Percentiles rank a stretch among this genome's conserved stretches.
Conservation (phyloP, 1,140 invertebrate genomes). For the Cotesia vestalis region DNA sequence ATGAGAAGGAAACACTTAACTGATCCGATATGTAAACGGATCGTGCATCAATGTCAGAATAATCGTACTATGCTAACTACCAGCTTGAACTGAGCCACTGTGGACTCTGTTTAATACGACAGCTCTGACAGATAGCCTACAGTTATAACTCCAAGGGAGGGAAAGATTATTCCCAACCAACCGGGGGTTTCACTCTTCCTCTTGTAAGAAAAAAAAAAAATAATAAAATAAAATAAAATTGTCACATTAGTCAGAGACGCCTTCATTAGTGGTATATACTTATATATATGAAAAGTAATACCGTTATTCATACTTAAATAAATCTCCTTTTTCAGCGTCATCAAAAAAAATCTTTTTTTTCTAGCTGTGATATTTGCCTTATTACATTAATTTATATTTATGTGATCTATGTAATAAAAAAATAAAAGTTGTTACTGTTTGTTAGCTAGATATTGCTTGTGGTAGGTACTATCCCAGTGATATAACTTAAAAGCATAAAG, state of each 20-base stretch:
- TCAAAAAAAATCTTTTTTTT: conserved; percentile 5
- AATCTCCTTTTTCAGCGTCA: conserved; percentile 10
- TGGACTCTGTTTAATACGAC: conserved; percentile 31
- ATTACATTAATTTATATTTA: not conserved
- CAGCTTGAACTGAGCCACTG: conserved; percentile 22
- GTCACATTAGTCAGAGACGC: conserved; percentile 25
- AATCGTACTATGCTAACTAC: conserved; percentile 30
- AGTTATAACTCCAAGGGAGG: not conserved
- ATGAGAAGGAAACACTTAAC: conserved; percentile 5
- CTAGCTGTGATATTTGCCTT: not conserved
- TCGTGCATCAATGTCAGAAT: conserved; percentile 26
- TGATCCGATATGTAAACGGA: conserved; percentile 31
- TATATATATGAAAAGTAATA: conserved; percentile 1
- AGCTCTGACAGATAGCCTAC: conserved; percentile 24
- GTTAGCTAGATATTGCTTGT: too few relatives aligned
- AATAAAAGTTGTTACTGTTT: too few relatives aligned
- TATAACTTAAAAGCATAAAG: not conserved
- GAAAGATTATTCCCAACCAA: not conserved
- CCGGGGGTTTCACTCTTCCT: too few relatives aligned
- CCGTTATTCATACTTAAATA: conserved; percentile 1
- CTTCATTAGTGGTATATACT: conserved; percentile 23
- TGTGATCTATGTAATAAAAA: too few relatives aligned
- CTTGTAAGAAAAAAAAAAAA: too few relatives aligned
- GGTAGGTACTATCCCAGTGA: not conserved
- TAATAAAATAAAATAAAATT: not conserved